Evolutionary conservation across 2,797 vertebrate species (phyloP).

Genomic region (Lagodon rhomboides): DNA sequence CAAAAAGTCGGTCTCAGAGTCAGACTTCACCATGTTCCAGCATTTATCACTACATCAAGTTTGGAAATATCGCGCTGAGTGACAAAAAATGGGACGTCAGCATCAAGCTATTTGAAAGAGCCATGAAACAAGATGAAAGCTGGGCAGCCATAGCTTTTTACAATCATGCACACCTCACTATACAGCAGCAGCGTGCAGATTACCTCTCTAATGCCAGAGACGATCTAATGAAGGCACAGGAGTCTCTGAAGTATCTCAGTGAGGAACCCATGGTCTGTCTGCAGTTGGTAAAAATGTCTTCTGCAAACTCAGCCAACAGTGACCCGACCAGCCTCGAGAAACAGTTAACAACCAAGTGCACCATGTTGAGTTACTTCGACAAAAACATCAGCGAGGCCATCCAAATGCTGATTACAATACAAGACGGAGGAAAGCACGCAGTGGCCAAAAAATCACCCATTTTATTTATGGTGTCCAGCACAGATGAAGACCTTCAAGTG

Average conservation of each 20-base stretch:
- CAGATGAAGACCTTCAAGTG: slow-evolving; percentile 34
- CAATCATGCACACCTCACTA: slow-evolving; percentile 26
- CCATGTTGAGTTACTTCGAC: slow-evolving; percentile 19
- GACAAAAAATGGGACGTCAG: neutral
- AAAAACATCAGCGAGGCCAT: slow-evolving; percentile 40
- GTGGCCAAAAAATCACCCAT: slow-evolving; percentile 17
- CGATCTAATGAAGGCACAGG: slow-evolving; percentile 20
- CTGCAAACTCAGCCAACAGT: neutral
- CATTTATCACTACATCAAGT: slow-evolving; percentile 58
- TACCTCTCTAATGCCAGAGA: slow-evolving; percentile 27
- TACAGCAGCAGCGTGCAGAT: neutral
- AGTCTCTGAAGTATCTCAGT: slow-evolving; percentile 27
- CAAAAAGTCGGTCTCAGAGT: slow-evolving; percentile 20
- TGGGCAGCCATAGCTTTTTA: slow-evolving; percentile 72
- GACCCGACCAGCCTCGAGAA: slow-evolving; percentile 18
- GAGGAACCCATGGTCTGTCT: slow-evolving; percentile 30
- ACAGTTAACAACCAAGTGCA: slow-evolving; percentile 24
- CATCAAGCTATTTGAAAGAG: slow-evolving; percentile 29
- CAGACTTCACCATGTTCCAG: slow-evolving; percentile 41
- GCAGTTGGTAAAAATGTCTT: slow-evolving; percentile 41
- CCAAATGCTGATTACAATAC: slow-evolving; percentile 38
- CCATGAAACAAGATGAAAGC: slow-evolving; percentile 22
- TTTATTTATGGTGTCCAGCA: slow-evolving; percentile 13
- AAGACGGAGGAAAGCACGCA: neutral
- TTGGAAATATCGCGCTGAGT: slow-evolving; percentile 44